Percentiles rank a stretch among this genome's conserved stretches.
These are phyloP conservation scores for Chalcis sispes DNA, from an alignment of 2,888 invertebrate genomes.

Conservation along the genomic window DNA sequence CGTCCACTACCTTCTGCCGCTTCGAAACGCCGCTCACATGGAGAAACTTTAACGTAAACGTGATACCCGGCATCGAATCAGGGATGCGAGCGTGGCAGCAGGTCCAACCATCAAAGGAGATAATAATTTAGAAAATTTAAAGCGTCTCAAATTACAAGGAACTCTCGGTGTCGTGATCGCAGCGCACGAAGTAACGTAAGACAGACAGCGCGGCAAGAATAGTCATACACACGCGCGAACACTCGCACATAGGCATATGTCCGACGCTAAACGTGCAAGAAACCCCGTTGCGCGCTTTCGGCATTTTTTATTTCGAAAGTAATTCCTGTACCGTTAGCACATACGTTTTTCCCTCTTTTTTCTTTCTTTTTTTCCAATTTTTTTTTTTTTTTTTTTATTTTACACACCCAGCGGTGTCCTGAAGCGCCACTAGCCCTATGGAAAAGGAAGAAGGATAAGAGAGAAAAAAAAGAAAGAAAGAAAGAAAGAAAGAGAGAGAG, in stretches of 20 bases:
- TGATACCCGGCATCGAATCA: neutral
- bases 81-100: neutral
- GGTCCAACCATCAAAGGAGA: neutral
- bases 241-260: neutral
- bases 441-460: too few relatives aligned
- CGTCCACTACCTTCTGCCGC: neutral
- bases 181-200: slow-evolving; percentile 1
- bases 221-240: neutral
- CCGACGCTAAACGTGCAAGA: too few relatives aligned
- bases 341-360: too few relatives aligned
- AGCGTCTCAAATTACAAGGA: neutral
- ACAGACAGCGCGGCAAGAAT: neutral
- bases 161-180: neutral
- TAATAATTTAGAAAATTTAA: slow-evolving; percentile 5
- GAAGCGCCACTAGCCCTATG: too few relatives aligned
- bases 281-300: neutral
- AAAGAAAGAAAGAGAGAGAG: too few relatives aligned
- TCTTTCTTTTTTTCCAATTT: too few relatives aligned
- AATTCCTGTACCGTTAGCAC: too few relatives aligned
- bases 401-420: too few relatives aligned
- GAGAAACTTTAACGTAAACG: neutral
- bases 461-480: too few relatives aligned
- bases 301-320: too few relatives aligned
- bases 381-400: too few relatives aligned
- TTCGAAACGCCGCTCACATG: neutral